A percentile compares a stretch with the other conserved stretches of the same genome.
These are phyloP conservation scores for Alca torda DNA, from an alignment of 2,797 vertebrate genomes.

Conservation along the genomic window DNA sequence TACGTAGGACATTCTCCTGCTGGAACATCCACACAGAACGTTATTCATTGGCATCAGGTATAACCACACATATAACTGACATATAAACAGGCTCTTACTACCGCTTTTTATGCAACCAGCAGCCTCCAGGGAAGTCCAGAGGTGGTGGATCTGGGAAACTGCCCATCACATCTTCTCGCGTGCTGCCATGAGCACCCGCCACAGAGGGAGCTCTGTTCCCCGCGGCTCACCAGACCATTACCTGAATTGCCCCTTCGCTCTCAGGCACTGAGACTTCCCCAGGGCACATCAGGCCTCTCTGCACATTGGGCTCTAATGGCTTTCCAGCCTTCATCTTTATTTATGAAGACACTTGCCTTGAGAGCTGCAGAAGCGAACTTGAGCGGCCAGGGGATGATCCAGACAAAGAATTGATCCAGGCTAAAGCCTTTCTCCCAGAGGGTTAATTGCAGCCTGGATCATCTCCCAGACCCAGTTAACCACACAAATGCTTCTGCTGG, in stretches of 20 bases:
- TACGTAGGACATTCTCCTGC: constrained; percentile 58
- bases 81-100: background rate
- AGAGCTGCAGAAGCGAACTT: background rate
- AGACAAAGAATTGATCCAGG: background rate
- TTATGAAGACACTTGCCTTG: background rate
- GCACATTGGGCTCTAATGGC: background rate
- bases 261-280: background rate
- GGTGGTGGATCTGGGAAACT: background rate
- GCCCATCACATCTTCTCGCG: background rate
- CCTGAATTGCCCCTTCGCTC: background rate
- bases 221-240: background rate
- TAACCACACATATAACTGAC: background rate
- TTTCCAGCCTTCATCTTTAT: background rate
- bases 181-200: background rate
- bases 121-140: background rate
- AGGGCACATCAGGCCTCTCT: background rate
- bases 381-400: background rate
- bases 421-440: background rate
- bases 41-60: constrained; percentile 74
- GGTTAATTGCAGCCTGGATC: background rate
- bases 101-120: background rate
- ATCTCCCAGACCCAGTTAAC: background rate
- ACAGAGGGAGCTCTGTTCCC: background rate
- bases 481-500: background rate
- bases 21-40: constrained; percentile 62